Evolutionary conservation across 2,797 vertebrate genomes (phyloP).

Genomic region (Trematomus bernacchii): DNA sequence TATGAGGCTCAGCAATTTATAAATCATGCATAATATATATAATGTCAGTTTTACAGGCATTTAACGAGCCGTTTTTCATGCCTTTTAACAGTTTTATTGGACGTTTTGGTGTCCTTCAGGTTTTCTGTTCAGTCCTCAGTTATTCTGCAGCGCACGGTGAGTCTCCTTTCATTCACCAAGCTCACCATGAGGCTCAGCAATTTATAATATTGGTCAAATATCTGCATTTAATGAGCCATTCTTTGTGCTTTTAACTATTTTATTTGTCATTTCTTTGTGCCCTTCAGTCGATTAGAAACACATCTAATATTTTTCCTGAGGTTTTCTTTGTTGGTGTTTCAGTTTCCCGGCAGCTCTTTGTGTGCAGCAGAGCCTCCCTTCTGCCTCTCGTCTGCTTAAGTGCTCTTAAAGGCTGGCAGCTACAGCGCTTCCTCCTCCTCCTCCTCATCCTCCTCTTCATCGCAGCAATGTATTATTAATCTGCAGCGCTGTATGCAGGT

Average conservation of each 20-base stretch:
- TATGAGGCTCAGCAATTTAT: not conserved
- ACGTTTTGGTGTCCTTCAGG: no score
- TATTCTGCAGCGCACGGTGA: no score
- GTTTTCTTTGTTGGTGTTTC: not conserved
- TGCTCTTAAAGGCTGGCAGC: conserved; percentile 77
- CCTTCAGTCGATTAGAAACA: conserved; percentile 9
- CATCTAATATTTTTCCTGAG: not conserved
- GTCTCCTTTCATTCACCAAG: no score
- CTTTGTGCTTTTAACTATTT: not conserved
- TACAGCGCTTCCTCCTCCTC: conserved; percentile 63
- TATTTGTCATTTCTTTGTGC: not conserved
- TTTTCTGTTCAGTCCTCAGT: no score
- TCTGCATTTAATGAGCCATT: not conserved
- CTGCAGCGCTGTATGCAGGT: conserved; percentile 75
- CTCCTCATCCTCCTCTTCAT: conserved; percentile 11
- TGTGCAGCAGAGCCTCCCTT: conserved; percentile 49
- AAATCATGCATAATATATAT: no score
- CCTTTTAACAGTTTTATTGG: no score
- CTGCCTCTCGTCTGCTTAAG: conserved; percentile 78
- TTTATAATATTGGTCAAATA: not conserved
- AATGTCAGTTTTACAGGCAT: no score
- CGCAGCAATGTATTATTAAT: conserved; percentile 83
- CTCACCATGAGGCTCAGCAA: not conserved
- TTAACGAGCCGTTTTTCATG: no score
- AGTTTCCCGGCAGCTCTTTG: conserved; percentile 22